phyloP scores from a whole-genome alignment of 2,888 invertebrate genomes.

The Drosophila niveifrons region DNA sequence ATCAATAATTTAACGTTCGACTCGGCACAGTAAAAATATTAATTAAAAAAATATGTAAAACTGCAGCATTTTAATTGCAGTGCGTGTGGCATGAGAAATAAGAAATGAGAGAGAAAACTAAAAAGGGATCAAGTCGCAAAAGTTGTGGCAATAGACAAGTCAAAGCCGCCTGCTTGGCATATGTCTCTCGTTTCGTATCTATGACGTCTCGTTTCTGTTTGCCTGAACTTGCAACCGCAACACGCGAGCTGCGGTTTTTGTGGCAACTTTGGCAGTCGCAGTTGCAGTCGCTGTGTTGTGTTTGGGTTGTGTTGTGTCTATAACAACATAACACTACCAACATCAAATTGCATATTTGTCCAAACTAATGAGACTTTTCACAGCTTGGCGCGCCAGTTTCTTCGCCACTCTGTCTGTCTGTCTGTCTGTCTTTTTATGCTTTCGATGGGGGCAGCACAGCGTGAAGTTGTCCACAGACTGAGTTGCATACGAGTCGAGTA shows the following conservation, averaged over 20 bases:
- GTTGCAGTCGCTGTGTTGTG: slow-evolving; percentile 26
- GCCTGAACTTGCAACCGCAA: slow-evolving; percentile 79
- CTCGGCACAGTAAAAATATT: background rate
- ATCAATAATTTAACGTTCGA: slow-evolving; percentile 48
- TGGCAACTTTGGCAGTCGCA: slow-evolving; percentile 65
- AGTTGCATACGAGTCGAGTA: slow-evolving; percentile 26
- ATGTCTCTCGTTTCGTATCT: slow-evolving; percentile 34
- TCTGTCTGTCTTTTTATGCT: slow-evolving; percentile 11
- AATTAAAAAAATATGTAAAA: slow-evolving; percentile 31
- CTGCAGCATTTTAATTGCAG: slow-evolving; percentile 63
- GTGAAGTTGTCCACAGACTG: slow-evolving; percentile 68
- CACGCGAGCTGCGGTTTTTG: slow-evolving; percentile 60
- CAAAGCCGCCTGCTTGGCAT: slow-evolving; percentile 56
- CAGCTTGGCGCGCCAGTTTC: slow-evolving; percentile 70
- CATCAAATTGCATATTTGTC: slow-evolving; percentile 81
- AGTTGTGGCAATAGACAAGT: slow-evolving; percentile 7
- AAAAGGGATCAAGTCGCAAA: slow-evolving; percentile 73
- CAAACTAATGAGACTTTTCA: slow-evolving; percentile 82
- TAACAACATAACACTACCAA: slow-evolving; percentile 51
- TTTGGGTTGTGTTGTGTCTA: slow-evolving; percentile 5
- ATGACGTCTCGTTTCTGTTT: slow-evolving; percentile 39
- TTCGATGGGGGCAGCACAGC: slow-evolving; percentile 58
- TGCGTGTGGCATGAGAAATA: slow-evolving; percentile 77
- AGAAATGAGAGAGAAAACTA: too few species aligned
- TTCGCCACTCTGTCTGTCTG: slow-evolving; percentile 17